These are phyloP conservation scores for Dicyrtomina minuta DNA, from an alignment of 2,888 invertebrate species.

Conservation along the genomic window DNA sequence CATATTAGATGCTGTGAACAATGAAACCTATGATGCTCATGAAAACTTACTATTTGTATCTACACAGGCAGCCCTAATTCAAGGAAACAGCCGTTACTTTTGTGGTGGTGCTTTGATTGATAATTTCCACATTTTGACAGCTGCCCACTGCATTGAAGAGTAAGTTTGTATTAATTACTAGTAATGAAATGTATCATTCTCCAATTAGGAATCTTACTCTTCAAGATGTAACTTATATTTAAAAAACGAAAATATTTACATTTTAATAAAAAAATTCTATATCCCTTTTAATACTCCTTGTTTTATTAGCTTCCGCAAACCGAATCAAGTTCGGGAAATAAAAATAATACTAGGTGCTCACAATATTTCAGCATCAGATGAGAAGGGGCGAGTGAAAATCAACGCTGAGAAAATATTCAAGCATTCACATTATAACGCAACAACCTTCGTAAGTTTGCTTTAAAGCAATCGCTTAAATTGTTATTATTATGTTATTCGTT, in stretches of 20 bases:
- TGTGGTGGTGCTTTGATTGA: conserved; percentile 46
- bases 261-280: not conserved
- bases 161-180: conserved; percentile 59
- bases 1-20: too few species aligned
- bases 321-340: conserved; percentile 80
- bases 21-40: too few species aligned
- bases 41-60: not conserved
- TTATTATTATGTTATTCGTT: too few species aligned
- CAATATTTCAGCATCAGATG: conserved; percentile 70
- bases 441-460: conserved; percentile 71
- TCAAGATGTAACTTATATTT: not conserved
- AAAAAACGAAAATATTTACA: too few species aligned
- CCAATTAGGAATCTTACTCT: not conserved
- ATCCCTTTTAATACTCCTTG: too few species aligned
- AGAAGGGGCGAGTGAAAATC: conserved; percentile 75
- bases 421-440: conserved; percentile 78
- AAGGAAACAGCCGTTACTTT: conserved; percentile 33
- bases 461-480: too few species aligned
- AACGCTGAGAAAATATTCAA: conserved; percentile 79
- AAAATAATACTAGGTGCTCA: conserved; percentile 82
- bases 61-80: conserved; percentile 45
- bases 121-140: conserved; percentile 73
- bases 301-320: conserved; percentile 55
- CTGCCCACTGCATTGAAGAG: conserved; percentile 88
- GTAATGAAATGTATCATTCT: too few species aligned